These are phyloP conservation scores for Paradoxurus hermaphroditus DNA, from an alignment of 2,113 vertebrate genomes.

Conservation along the genomic window DNA sequence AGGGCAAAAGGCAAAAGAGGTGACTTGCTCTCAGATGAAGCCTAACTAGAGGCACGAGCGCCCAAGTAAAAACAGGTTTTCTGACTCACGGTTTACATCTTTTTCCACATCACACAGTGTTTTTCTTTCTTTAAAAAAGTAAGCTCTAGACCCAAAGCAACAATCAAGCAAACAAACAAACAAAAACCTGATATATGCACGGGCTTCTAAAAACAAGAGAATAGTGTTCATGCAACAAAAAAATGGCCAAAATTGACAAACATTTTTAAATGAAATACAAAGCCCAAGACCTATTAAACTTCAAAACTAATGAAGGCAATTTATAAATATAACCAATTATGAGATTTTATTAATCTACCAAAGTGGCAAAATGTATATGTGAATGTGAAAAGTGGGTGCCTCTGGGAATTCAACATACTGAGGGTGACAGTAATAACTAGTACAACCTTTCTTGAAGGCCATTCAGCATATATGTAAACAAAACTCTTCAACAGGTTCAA, in stretches of 20 bases:
- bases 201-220: background rate
- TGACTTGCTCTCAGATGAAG: background rate
- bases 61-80: background rate
- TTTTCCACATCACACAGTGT: background rate
- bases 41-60: background rate
- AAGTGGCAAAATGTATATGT: background rate
- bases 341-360: background rate
- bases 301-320: background rate
- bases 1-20: background rate
- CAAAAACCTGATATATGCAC: background rate
- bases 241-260: background rate
- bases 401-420: accelerated
- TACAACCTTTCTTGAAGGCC: background rate
- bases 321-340: background rate
- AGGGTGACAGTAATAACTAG: background rate
- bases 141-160: background rate
- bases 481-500: background rate
- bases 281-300: background rate
- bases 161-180: background rate
- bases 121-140: slow-evolving; percentile 15
- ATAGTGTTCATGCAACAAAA: background rate
- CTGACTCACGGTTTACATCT: background rate
- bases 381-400: background rate
- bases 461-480: background rate
- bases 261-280: background rate